Evolutionary conservation across 2,113 vertebrate species (phyloP).

Genomic region (Rhinoderma darwinii): DNA sequence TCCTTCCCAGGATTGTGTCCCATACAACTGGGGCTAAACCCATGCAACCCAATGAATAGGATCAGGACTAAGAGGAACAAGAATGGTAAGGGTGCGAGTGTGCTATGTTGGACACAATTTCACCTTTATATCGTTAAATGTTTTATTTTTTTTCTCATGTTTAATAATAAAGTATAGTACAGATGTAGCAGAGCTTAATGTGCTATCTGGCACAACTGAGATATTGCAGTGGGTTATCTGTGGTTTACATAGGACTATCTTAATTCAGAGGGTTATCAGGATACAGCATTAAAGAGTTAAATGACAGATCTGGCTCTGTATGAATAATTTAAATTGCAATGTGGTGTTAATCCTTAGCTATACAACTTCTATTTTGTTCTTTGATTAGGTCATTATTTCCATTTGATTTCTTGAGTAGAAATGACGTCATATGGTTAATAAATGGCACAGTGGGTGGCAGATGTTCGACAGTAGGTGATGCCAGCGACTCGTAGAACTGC

Average conservation of each 20-base stretch:
- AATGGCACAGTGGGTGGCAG: neutral
- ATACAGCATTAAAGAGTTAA: neutral
- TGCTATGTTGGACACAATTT: too few relatives aligned
- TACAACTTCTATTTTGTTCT: too few relatives aligned
- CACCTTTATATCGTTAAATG: too few relatives aligned
- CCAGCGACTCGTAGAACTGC: neutral
- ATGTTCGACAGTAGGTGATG: neutral
- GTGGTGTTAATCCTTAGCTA: too few relatives aligned
- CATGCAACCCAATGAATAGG: slow-evolving; percentile 52
- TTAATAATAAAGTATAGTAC: too few relatives aligned
- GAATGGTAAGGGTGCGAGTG: slow-evolving; percentile 37
- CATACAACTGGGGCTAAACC: neutral
- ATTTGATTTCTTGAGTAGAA: neutral
- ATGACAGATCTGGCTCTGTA: neutral
- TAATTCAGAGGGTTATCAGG: neutral
- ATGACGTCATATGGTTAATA: neutral
- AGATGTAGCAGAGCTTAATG: too few relatives aligned
- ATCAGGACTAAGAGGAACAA: slow-evolving; percentile 53
- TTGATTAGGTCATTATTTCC: too few relatives aligned
- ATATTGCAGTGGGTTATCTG: neutral
- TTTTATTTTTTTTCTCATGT: too few relatives aligned
- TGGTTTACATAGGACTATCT: neutral
- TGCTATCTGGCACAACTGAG: neutral
- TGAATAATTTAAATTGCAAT: too few relatives aligned
- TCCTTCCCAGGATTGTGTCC: slow-evolving; percentile 27